Evolutionary conservation across 2,113 vertebrate species (phyloP).

Genomic region (Pelvicachromis taeniatus): DNA sequence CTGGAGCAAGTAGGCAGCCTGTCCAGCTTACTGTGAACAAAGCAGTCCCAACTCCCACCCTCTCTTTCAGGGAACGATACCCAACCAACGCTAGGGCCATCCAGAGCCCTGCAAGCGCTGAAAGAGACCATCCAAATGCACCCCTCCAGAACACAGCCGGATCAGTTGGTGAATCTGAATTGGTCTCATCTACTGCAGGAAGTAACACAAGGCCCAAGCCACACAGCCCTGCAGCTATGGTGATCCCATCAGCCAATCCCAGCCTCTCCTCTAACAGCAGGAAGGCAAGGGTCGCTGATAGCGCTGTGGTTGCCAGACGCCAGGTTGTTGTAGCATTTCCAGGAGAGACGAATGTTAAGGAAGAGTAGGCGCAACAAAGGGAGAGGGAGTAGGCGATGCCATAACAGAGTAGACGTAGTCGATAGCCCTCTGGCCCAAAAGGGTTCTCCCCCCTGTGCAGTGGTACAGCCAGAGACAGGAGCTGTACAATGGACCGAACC

Average conservation of each 20-base stretch:
- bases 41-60: slow-evolving; percentile 87
- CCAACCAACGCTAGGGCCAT: slow-evolving; percentile 91
- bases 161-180: slow-evolving; percentile 17
- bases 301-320: slow-evolving; percentile 88
- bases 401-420: slow-evolving; percentile 84
- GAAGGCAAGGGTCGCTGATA: slow-evolving; percentile 87
- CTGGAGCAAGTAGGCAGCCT: slow-evolving; percentile 80
- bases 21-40: slow-evolving; percentile 95
- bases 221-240: slow-evolving; percentile 80
- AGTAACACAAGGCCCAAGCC: slow-evolving; percentile 87
- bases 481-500: slow-evolving; percentile 85
- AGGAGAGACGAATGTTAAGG: slow-evolving; percentile 83
- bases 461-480: slow-evolving; percentile 80
- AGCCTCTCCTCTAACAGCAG: slow-evolving; percentile 89
- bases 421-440: slow-evolving; percentile 85
- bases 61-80: slow-evolving; percentile 89
- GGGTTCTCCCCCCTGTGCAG: slow-evolving; percentile 84
- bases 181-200: slow-evolving; percentile 80
- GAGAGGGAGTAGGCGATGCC: slow-evolving; percentile 88
- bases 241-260: slow-evolving; percentile 78
- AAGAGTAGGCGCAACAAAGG: slow-evolving; percentile 92
- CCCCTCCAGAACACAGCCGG: slow-evolving; percentile 83
- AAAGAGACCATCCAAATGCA: slow-evolving; percentile 92
- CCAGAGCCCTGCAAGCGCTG: slow-evolving; percentile 86
- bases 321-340: slow-evolving; percentile 86